Percentiles rank a stretch among this genome's conserved stretches.
phyloP scores from a whole-genome alignment of 2,888 invertebrate genomes.

The Palloptera scutellata region DNA sequence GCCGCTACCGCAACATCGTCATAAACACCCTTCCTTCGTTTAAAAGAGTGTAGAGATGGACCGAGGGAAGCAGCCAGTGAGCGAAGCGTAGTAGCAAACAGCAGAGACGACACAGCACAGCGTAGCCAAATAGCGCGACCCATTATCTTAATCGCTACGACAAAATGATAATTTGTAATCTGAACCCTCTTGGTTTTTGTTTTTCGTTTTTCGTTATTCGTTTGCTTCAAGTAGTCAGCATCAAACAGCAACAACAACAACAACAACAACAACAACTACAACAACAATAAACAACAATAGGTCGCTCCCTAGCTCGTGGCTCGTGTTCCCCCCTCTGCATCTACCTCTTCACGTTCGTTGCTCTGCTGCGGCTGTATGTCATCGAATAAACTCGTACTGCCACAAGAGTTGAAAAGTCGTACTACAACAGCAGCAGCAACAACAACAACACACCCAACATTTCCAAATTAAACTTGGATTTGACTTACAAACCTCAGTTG shows the following conservation, averaged over 20 bases:
- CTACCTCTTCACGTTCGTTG: too few relatives aligned
- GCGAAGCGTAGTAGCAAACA: neutral
- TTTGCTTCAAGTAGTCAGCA: neutral
- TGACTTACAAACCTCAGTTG: neutral
- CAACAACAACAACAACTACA: neutral
- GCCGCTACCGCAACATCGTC: neutral
- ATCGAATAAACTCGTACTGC: too few relatives aligned
- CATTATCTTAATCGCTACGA: constrained; percentile 37
- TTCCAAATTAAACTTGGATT: too few relatives aligned
- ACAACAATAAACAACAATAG: too few relatives aligned
- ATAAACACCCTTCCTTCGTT: too few relatives aligned
- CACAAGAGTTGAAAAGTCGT: too few relatives aligned
- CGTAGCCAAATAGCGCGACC: constrained; percentile 20
- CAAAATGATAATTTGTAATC: constrained; percentile 38
- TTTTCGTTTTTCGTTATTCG: too few relatives aligned
- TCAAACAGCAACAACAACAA: neutral
- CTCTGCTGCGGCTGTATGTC: too few relatives aligned
- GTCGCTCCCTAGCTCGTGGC: too few relatives aligned
- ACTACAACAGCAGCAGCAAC: neutral
- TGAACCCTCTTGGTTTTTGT: neutral
- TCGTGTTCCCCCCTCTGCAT: too few relatives aligned
- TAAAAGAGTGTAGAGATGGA: too few relatives aligned
- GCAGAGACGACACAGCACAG: neutral
- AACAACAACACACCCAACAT: neutral
- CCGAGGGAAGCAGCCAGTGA: too few relatives aligned